Percentiles rank a stretch among this genome's conserved stretches.
Evolutionary conservation across 2,888 invertebrate genomes (phyloP).

Genomic region (Bhutanitis thaidina): DNA sequence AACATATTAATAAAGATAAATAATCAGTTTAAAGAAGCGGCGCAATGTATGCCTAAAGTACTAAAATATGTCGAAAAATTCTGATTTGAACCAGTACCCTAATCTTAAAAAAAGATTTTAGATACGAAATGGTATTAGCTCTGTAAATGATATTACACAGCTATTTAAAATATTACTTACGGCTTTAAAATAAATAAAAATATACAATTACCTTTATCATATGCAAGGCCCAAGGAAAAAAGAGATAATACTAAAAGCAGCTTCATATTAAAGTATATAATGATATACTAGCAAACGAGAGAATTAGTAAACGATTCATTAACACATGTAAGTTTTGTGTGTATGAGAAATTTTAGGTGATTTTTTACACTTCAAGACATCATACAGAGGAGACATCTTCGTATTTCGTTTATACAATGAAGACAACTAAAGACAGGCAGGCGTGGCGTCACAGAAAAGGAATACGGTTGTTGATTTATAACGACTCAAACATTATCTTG

Average conservation of each 20-base stretch:
- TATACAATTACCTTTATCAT: conserved; percentile 33
- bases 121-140: too few relatives aligned
- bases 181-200: too few relatives aligned
- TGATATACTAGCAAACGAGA: not conserved
- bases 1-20: too few relatives aligned
- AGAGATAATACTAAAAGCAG: conserved; percentile 32
- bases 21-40: too few relatives aligned
- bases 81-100: too few relatives aligned
- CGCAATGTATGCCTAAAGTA: too few relatives aligned
- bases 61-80: too few relatives aligned
- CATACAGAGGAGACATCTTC: conserved; percentile 26
- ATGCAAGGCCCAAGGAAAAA: conserved; percentile 31
- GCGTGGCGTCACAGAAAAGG: conserved; percentile 25
- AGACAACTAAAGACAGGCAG: conserved; percentile 13
- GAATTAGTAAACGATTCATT: not conserved
- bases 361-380: not conserved
- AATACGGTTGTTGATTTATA: not conserved
- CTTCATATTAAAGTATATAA: conserved; percentile 28
- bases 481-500: too few relatives aligned
- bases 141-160: too few relatives aligned
- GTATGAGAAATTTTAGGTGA: not conserved
- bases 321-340: not conserved
- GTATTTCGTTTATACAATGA: conserved; percentile 26
- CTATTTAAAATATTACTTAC: too few relatives aligned
- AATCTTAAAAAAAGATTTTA: too few relatives aligned